phyloP scores from a whole-genome alignment of 2,797 vertebrate genomes.

The Liparis tanakae region DNA sequence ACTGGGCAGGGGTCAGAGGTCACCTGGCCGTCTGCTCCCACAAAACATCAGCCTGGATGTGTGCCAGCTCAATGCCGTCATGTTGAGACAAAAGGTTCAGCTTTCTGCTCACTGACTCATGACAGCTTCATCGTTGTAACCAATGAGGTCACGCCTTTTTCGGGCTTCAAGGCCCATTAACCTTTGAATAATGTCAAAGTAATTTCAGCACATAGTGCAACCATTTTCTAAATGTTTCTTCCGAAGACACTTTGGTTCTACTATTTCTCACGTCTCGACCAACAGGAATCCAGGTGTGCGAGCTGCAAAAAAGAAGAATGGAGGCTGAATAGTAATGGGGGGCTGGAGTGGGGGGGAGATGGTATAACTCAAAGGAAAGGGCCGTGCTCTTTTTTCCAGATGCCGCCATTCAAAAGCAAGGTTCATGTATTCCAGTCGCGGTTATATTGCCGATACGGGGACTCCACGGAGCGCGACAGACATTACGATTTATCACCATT shows the following conservation, averaged over 20 bases:
- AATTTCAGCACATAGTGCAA: conserved; percentile 10
- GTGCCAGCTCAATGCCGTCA: conserved; percentile 69
- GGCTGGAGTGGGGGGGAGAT: background rate
- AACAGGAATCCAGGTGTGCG: conserved; percentile 55
- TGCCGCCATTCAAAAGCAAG: conserved; percentile 59
- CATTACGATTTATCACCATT: conserved; percentile 54
- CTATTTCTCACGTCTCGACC: conserved; percentile 17
- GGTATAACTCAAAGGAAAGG: conserved; percentile 33
- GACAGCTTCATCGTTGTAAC: conserved; percentile 64
- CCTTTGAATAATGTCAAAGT: conserved; percentile 35
- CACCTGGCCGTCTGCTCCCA: conserved; percentile 60
- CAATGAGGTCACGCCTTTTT: conserved; percentile 57
- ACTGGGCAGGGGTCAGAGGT: conserved; percentile 75
- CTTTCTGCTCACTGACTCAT: conserved; percentile 68
- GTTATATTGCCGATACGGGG: conserved; percentile 59
- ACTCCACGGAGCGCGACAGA: conserved; percentile 46
- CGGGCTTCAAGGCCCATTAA: conserved; percentile 24
- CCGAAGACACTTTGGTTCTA: background rate
- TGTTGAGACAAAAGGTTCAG: conserved; percentile 63
- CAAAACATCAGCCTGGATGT: conserved; percentile 61
- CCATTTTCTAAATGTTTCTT: background rate
- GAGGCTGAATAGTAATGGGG: conserved; percentile 23
- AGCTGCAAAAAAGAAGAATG: conserved; percentile 30
- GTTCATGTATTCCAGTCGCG: conserved; percentile 63
- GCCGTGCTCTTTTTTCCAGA: conserved; percentile 64